A percentile compares a stretch with the other conserved stretches of the same genome.
phyloP scores from a whole-genome alignment of 2,888 invertebrate species.

The Ariolimax columbianus region DNA sequence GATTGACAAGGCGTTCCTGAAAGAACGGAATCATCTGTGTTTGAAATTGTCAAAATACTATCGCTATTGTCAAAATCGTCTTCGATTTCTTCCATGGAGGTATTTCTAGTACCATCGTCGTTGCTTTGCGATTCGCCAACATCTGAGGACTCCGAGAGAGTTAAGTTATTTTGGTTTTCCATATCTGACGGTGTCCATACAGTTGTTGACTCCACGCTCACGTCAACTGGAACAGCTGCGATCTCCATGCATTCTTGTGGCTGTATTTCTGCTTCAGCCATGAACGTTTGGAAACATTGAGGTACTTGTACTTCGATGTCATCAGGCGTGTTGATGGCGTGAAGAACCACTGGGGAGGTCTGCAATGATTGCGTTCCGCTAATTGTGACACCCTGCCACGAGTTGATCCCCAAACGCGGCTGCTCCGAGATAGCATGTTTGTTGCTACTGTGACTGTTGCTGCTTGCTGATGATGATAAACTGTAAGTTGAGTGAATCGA shows the following conservation, averaged over 20 bases:
- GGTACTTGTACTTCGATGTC: background rate
- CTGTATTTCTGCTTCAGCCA: background rate
- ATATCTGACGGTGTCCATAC: constrained; percentile 46
- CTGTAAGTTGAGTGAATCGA: constrained; percentile 29
- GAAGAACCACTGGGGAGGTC: background rate
- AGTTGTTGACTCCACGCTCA: constrained; percentile 27
- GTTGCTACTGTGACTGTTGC: background rate
- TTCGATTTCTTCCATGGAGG: constrained; percentile 41
- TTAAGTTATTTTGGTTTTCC: constrained; percentile 49
- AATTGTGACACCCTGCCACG: background rate
- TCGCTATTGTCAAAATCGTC: constrained; percentile 38
- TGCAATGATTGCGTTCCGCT: background rate
- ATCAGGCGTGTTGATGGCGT: too few relatives aligned
- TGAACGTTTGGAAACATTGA: background rate
- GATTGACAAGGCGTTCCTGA: background rate
- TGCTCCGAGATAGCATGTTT: background rate
- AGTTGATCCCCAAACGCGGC: background rate
- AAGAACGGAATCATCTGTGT: constrained; percentile 33
- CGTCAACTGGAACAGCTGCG: background rate
- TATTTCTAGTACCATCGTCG: constrained; percentile 38
- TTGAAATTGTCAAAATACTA: constrained; percentile 26
- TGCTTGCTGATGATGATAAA: background rate
- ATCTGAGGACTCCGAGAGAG: constrained; percentile 37
- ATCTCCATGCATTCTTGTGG: background rate
- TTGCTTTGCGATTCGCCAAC: constrained; percentile 37